phyloP scores from a whole-genome alignment of 2,797 vertebrate genomes.

The Okamejei kenojei region DNA sequence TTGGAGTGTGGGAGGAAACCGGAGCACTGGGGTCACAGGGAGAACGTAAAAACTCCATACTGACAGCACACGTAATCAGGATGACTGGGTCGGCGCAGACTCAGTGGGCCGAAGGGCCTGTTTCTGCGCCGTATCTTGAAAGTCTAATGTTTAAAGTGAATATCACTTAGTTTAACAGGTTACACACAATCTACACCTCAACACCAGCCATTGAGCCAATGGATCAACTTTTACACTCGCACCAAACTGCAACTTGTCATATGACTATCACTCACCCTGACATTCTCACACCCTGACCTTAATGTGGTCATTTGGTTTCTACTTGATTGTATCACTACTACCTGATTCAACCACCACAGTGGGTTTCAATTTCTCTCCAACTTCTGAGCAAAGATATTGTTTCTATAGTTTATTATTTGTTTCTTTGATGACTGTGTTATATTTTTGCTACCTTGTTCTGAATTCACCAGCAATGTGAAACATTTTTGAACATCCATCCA shows the following conservation, averaged over 20 bases:
- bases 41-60: too few relatives aligned
- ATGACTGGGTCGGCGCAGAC: too few relatives aligned
- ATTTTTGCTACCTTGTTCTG: not conserved
- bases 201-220: too few relatives aligned
- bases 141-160: too few relatives aligned
- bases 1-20: too few relatives aligned
- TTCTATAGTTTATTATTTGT: not conserved
- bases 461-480: not conserved
- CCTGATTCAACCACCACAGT: not conserved
- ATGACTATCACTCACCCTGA: not conserved
- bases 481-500: too few relatives aligned
- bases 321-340: not conserved
- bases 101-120: too few relatives aligned
- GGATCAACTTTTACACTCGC: not conserved
- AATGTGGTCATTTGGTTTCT: not conserved
- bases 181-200: not conserved
- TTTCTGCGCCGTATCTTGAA: too few relatives aligned
- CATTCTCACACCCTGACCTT: not conserved
- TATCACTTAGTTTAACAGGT: not conserved
- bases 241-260: not conserved
- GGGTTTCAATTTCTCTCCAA: not conserved
- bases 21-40: too few relatives aligned
- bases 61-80: too few relatives aligned
- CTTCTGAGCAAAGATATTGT: not conserved
- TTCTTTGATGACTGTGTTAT: not conserved